Conservation (phyloP, 2,888 invertebrate species). For the Epicampocera succincta region DNA sequence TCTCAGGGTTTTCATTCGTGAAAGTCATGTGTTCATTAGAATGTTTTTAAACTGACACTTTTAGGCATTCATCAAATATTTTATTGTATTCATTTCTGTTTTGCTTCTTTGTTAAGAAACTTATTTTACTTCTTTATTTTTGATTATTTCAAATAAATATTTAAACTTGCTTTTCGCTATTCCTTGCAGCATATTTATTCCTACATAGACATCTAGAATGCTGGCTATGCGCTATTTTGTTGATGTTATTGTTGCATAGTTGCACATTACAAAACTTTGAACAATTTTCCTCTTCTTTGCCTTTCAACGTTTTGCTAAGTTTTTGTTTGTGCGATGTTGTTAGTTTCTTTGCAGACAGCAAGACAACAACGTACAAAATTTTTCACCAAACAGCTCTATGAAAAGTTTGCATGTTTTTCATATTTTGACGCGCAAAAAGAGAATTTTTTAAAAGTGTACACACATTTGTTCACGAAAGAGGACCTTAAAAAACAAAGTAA, state of each 20-base stretch:
- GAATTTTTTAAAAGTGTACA: slow-evolving; percentile 31
- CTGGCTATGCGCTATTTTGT: slow-evolving; percentile 54
- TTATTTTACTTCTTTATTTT: slow-evolving; percentile 35
- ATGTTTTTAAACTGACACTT: too few relatives aligned
- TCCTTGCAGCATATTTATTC: slow-evolving; percentile 27
- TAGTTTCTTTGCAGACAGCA: slow-evolving; percentile 53
- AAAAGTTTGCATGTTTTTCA: slow-evolving; percentile 80
- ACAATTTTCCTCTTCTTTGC: slow-evolving; percentile 63
- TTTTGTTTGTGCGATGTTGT: slow-evolving; percentile 6
- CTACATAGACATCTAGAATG: slow-evolving; percentile 57
- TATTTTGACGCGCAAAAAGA: slow-evolving; percentile 74
- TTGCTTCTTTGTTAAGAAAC: too few relatives aligned
- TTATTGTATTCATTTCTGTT: too few relatives aligned
- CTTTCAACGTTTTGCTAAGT: slow-evolving; percentile 17
- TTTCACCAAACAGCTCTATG: slow-evolving; percentile 68
- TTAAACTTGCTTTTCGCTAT: slow-evolving; percentile 19
- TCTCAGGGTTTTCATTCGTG: too few relatives aligned
- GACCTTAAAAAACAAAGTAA: slow-evolving; percentile 53
- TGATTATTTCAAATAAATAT: slow-evolving; percentile 13
- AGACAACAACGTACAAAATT: slow-evolving; percentile 49
- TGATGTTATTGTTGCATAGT: slow-evolving; percentile 66
- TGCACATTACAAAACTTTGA: slow-evolving; percentile 71
- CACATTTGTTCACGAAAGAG: not conserved
- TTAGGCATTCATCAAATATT: too few relatives aligned
- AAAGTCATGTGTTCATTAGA: too few relatives aligned